Conservation (phyloP, 2,888 invertebrate genomes). For the Andrena marginata region DNA sequence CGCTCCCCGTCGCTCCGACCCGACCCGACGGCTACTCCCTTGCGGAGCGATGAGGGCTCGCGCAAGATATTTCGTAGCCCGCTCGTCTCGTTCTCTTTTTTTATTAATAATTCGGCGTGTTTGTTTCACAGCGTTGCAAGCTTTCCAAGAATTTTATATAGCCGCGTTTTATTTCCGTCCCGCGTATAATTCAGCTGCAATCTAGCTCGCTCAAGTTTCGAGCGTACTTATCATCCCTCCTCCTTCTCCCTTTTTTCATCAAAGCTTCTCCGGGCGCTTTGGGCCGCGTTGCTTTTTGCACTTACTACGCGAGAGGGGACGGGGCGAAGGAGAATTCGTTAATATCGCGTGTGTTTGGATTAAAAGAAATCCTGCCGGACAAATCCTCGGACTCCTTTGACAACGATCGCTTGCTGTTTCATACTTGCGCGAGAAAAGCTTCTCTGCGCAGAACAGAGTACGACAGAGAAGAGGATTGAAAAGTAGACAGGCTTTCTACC, state of each 20-base stretch:
- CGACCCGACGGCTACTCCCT: constrained; percentile 3
- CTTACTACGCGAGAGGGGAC: not conserved
- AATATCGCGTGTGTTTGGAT: too few species aligned
- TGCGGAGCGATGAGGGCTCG: constrained; percentile 3
- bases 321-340: too few species aligned
- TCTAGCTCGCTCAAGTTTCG: constrained; percentile 17
- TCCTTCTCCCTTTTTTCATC: not conserved
- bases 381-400: too few species aligned
- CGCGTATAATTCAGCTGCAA: constrained; percentile 1
- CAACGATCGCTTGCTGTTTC: too few species aligned
- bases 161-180: not conserved
- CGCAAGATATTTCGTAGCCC: constrained; percentile 3
- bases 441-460: too few species aligned
- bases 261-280: not conserved
- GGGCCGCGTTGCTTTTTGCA: not conserved
- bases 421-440: too few species aligned
- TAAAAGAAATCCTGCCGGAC: too few species aligned
- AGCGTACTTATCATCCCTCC: not conserved
- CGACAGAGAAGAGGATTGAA: too few species aligned
- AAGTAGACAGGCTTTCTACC: too few species aligned
- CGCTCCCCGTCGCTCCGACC: constrained; percentile 1
- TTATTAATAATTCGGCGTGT: constrained; percentile 38
- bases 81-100: not conserved
- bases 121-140: constrained; percentile 18
- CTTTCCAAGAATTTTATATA: not conserved